Conservation (phyloP, 2,113 vertebrate genomes). For the Turdus rufiventris region DNA sequence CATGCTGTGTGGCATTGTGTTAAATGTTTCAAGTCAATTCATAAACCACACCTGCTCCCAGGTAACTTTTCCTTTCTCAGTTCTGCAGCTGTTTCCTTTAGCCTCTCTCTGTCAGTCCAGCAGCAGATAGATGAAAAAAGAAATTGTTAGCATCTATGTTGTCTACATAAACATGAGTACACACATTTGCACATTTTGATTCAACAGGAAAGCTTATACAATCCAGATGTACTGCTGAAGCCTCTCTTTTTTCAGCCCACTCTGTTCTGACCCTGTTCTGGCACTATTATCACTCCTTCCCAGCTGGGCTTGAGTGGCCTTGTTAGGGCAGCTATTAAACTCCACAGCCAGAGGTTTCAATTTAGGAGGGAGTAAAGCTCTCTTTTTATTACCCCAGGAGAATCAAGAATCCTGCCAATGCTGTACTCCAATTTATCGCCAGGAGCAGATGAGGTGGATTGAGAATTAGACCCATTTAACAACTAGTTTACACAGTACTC, state of each 20-base stretch:
- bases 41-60: not conserved
- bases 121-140: not conserved
- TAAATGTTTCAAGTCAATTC: not conserved
- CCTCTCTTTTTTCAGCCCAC: not conserved
- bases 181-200: not conserved
- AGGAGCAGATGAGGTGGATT: not conserved
- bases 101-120: not conserved
- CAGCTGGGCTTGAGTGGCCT: not conserved
- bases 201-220: not conserved
- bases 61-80: not conserved
- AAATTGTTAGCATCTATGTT: not conserved
- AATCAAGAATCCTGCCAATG: not conserved
- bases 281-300: not conserved
- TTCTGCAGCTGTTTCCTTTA: not conserved
- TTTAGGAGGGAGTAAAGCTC: not conserved
- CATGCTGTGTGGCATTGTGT: accelerated
- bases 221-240: not conserved
- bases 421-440: not conserved
- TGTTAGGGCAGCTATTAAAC: not conserved
- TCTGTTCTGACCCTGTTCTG: not conserved
- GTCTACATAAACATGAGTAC: not conserved
- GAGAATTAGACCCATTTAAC: not conserved
- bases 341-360: not conserved
- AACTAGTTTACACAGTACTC: not conserved
- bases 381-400: not conserved